Conservation (phyloP, 2,113 vertebrate species). For the Gopherus flavomarginatus region DNA sequence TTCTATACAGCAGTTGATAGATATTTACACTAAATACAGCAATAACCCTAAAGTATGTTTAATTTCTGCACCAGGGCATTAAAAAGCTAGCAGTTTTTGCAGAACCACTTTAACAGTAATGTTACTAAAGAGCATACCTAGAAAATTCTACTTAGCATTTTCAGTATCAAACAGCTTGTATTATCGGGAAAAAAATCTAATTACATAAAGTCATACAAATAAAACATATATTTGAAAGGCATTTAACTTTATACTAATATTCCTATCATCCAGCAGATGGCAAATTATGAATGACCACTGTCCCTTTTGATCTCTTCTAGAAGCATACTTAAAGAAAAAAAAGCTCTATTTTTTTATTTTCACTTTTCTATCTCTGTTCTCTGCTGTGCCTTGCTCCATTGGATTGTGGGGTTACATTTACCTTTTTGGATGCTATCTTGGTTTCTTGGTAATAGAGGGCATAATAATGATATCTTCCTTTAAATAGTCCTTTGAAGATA, state of each 20-base stretch:
- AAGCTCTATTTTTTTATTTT: background rate
- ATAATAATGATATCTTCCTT: constrained; percentile 57
- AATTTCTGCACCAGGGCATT: constrained; percentile 15
- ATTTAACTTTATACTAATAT: constrained; percentile 8
- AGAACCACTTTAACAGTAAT: background rate
- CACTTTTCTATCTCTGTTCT: background rate
- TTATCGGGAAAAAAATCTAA: background rate
- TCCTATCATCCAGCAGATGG: constrained; percentile 49
- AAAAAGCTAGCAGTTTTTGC: constrained; percentile 12
- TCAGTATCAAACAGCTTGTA: background rate
- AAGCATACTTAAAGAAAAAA: constrained; percentile 2
- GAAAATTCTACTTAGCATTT: constrained; percentile 42
- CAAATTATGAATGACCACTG: constrained; percentile 38
- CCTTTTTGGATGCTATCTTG: constrained; percentile 57
- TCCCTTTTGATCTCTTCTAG: background rate
- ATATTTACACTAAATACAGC: background rate
- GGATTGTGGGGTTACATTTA: background rate
- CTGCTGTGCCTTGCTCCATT: background rate
- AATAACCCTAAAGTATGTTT: background rate
- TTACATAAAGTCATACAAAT: background rate
- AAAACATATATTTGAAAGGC: background rate
- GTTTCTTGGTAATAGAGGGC: constrained; percentile 37
- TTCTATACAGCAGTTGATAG: background rate
- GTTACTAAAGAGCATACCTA: background rate
- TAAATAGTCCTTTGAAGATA: constrained; percentile 68